phyloP scores from a whole-genome alignment of 2,797 vertebrate genomes.

The Cynodonichthys magdalenae region DNA sequence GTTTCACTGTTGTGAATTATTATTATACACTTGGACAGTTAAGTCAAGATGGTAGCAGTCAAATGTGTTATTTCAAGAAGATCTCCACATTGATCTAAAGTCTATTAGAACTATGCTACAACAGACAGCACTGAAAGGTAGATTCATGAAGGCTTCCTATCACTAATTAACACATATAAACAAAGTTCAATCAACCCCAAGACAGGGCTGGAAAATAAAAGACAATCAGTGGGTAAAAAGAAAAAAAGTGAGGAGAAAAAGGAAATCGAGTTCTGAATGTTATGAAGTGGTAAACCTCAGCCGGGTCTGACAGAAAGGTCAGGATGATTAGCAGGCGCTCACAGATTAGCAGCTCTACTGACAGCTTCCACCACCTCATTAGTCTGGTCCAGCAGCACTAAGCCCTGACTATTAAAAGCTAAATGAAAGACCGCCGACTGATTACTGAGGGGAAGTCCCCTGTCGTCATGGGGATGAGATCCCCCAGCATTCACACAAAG shows the following conservation, averaged over 20 bases:
- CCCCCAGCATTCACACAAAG: slow-evolving; percentile 16
- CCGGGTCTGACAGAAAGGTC: slow-evolving; percentile 52
- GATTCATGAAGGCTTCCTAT: slow-evolving; percentile 51
- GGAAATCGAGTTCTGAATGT: slow-evolving; percentile 16
- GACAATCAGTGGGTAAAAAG: slow-evolving; percentile 2
- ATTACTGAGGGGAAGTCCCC: slow-evolving; percentile 73
- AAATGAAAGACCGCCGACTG: slow-evolving; percentile 72
- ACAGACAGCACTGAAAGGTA: slow-evolving; percentile 10
- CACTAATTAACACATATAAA: slow-evolving; percentile 66
- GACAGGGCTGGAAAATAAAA: slow-evolving; percentile 11
- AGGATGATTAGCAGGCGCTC: slow-evolving; percentile 58
- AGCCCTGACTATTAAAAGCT: slow-evolving; percentile 70
- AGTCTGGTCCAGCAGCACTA: slow-evolving; percentile 64
- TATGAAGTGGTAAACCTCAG: slow-evolving; percentile 34
- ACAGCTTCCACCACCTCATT: slow-evolving; percentile 71
- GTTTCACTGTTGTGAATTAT: slow-evolving; percentile 5
- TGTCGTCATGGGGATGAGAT: slow-evolving; percentile 65
- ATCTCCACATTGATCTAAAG: slow-evolving; percentile 43
- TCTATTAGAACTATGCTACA: slow-evolving; percentile 41
- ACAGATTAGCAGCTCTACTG: slow-evolving; percentile 53
- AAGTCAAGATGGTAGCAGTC: slow-evolving; percentile 9
- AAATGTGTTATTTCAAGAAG: slow-evolving; percentile 26
- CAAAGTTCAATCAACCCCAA: slow-evolving; percentile 23
- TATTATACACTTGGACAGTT: slow-evolving; percentile 47
- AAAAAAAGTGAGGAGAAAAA: background rate